A percentile compares a stretch with the other conserved stretches of the same genome.
Evolutionary conservation across 1,140 invertebrate genomes (phyloP).

Genomic region (Pseudomyrmex cubaensis): DNA sequence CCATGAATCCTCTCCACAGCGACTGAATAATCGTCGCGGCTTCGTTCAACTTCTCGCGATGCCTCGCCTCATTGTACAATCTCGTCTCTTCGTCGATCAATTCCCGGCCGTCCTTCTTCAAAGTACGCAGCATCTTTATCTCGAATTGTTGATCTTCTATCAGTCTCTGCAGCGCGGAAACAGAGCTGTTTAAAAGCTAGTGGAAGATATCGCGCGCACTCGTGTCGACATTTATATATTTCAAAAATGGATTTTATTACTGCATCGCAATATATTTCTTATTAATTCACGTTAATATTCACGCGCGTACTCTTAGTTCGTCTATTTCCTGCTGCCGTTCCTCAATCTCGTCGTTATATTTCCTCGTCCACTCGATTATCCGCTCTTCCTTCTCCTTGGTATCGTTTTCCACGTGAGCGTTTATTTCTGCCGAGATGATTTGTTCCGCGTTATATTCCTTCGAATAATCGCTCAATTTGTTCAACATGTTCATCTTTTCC

Average conservation of each 20-base stretch:
- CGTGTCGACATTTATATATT: not conserved
- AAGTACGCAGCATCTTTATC: slow-evolving; percentile 62
- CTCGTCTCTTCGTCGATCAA: slow-evolving; percentile 71
- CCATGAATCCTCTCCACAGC: slow-evolving; percentile 79
- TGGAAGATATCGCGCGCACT: not conserved
- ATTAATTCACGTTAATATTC: not conserved
- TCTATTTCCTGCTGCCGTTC: slow-evolving; percentile 71
- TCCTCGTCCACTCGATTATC: slow-evolving; percentile 71
- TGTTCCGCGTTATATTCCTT: slow-evolving; percentile 64
- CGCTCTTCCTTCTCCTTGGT: slow-evolving; percentile 70
- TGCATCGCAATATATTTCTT: not conserved
- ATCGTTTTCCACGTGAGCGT: slow-evolving; percentile 58
- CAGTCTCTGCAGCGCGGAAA: slow-evolving; percentile 64
- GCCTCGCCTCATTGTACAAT: slow-evolving; percentile 61
- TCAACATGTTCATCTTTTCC: slow-evolving; percentile 62
- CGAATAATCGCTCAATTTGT: slow-evolving; percentile 61
- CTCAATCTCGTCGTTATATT: slow-evolving; percentile 74
- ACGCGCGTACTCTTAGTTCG: slow-evolving; percentile 70
- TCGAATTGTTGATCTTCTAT: slow-evolving; percentile 72
- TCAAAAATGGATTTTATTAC: not conserved
- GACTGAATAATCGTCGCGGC: slow-evolving; percentile 78
- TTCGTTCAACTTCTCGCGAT: slow-evolving; percentile 61
- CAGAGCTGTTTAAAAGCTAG: not conserved
- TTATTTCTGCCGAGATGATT: slow-evolving; percentile 69
- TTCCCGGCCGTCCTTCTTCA: slow-evolving; percentile 64